phyloP scores from a whole-genome alignment of 2,797 vertebrate genomes.

The Kryptopterus vitreolus region DNA sequence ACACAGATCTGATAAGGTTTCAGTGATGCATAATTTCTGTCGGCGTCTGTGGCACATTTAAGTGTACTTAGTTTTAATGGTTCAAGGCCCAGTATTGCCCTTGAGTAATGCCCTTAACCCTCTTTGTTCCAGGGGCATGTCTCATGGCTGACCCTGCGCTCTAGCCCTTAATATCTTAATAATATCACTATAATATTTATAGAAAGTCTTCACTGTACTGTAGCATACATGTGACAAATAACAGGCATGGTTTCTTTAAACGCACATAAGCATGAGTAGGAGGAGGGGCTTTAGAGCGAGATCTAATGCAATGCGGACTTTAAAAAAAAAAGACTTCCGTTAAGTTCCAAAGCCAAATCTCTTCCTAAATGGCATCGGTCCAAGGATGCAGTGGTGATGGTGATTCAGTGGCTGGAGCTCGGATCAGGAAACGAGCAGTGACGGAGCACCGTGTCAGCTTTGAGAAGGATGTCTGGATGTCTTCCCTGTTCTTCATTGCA shows the following conservation, averaged over 20 bases:
- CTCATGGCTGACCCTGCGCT: too few species aligned
- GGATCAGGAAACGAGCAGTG: neutral
- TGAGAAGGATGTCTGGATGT: slow-evolving; percentile 30
- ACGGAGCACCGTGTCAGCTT: slow-evolving; percentile 1
- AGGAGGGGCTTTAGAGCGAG: neutral
- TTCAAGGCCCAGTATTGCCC: too few species aligned
- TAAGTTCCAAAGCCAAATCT: neutral
- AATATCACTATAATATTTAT: too few species aligned
- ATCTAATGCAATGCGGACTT: neutral
- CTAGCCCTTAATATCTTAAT: too few species aligned
- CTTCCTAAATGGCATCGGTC: neutral
- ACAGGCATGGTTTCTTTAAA: neutral
- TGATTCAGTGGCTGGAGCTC: neutral
- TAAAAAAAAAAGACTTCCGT: neutral
- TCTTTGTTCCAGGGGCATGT: too few species aligned
- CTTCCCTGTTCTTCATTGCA: slow-evolving; percentile 17
- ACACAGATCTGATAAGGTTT: neutral
- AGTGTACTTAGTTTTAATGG: neutral
- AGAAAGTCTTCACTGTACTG: too few species aligned
- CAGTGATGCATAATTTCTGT: neutral
- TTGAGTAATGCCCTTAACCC: too few species aligned
- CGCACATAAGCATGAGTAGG: neutral
- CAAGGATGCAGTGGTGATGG: neutral
- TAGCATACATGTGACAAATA: too few species aligned
- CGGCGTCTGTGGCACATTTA: neutral